A percentile compares a stretch with the other conserved stretches of the same genome.
These are phyloP conservation scores for Parnassius mnemosyne DNA, from an alignment of 2,888 invertebrate species.

Conservation along the genomic window DNA sequence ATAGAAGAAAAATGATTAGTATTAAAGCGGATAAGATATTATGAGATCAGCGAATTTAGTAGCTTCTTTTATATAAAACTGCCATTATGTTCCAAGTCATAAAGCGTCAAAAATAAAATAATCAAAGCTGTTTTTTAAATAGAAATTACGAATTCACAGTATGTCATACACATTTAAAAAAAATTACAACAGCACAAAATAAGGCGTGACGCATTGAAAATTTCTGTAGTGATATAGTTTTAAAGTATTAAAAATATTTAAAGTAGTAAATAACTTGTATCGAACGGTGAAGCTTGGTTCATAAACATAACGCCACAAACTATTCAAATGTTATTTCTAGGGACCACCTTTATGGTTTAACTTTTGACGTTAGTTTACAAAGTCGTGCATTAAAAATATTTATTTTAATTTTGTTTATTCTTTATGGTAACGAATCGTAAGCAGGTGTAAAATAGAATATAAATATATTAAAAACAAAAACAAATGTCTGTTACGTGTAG, in stretches of 20 bases:
- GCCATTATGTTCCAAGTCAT: no score
- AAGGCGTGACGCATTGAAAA: conserved; percentile 2
- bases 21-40: no score
- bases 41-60: no score
- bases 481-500: no score
- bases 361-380: conserved; percentile 58
- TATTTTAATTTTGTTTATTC: background rate
- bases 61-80: no score
- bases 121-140: no score
- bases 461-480: no score
- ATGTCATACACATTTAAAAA: no score
- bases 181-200: background rate
- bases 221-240: conserved; percentile 33
- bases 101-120: no score
- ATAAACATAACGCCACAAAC: conserved; percentile 66
- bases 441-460: no score
- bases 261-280: conserved; percentile 34
- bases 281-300: conserved; percentile 47
- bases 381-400: conserved; percentile 30
- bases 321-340: conserved; percentile 75
- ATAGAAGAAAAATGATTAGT: no score
- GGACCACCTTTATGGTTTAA: conserved; percentile 77
- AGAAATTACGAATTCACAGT: no score
- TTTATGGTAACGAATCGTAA: background rate
- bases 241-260: conserved; percentile 32